Conservation (phyloP, 2,888 invertebrate genomes). For the Junonia oenone region DNA sequence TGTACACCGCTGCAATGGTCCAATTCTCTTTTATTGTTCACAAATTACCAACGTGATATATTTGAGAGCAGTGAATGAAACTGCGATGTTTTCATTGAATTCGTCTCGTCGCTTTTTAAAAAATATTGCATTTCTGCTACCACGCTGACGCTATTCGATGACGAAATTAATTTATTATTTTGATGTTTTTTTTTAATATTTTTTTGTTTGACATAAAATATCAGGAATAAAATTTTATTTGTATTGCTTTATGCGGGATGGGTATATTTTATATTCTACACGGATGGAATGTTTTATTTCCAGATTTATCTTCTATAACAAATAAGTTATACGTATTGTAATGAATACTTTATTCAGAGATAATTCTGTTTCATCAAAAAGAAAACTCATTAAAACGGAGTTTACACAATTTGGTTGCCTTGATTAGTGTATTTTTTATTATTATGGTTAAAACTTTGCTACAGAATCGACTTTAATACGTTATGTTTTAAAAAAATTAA, state of each 20-base stretch:
- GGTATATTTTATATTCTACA: too few relatives aligned
- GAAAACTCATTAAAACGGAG: too few relatives aligned
- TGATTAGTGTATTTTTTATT: too few relatives aligned
- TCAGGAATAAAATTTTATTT: background rate
- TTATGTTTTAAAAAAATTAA: too few relatives aligned
- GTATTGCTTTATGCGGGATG: background rate
- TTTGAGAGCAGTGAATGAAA: conserved; percentile 1
- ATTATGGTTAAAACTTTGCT: too few relatives aligned
- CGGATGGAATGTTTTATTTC: too few relatives aligned
- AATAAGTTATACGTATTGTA: too few relatives aligned
- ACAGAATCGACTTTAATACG: too few relatives aligned
- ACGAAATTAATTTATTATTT: background rate
- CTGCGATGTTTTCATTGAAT: conserved; percentile 7
- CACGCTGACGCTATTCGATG: background rate
- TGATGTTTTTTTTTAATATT: background rate
- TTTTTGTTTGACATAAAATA: background rate
- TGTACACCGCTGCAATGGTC: background rate
- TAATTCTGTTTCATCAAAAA: too few relatives aligned
- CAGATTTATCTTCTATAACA: too few relatives aligned
- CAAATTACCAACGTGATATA: conserved; percentile 10
- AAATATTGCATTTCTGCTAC: background rate
- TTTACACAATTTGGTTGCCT: too few relatives aligned
- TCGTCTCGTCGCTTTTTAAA: background rate
- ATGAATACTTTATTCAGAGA: too few relatives aligned
- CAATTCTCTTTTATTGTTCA: conserved; percentile 12